These are phyloP conservation scores for Prietella phreatophila DNA, from an alignment of 2,113 vertebrate genomes.

Conservation along the genomic window DNA sequence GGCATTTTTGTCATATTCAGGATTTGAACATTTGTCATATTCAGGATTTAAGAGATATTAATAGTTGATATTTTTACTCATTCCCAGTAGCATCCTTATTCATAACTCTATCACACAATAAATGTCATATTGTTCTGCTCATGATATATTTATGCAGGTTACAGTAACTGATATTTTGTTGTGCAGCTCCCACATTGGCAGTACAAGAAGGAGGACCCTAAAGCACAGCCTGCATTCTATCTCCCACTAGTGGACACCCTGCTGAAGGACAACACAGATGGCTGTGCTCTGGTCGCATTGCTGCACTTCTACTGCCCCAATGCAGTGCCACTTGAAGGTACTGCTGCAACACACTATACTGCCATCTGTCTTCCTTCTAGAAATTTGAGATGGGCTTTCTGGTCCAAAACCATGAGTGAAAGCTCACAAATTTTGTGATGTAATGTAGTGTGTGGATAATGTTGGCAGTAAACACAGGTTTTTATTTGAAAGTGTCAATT, in stretches of 20 bases:
- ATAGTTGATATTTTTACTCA: not conserved
- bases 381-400: not conserved
- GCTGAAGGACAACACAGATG: constrained; percentile 91
- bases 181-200: constrained; percentile 76
- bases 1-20: not conserved
- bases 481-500: not conserved
- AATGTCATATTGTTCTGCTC: not conserved
- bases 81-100: not conserved
- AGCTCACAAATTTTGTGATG: not conserved
- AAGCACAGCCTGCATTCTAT: constrained; percentile 80
- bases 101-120: not conserved
- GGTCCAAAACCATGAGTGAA: not conserved
- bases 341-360: not conserved
- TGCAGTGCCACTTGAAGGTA: constrained; percentile 85
- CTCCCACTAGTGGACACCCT: constrained; percentile 91
- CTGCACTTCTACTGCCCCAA: constrained; percentile 96
- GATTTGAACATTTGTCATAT: not conserved
- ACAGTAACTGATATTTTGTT: constrained; percentile 45
- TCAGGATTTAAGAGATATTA: not conserved
- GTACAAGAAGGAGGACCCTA: constrained; percentile 82
- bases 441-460: not conserved
- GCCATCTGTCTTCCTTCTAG: not conserved
- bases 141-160: not conserved
- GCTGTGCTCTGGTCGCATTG: constrained; percentile 86
- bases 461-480: not conserved